phyloP scores from a whole-genome alignment of 1,140 invertebrate species.

The roundworm (Caenorhabditis elegans) region DNA sequence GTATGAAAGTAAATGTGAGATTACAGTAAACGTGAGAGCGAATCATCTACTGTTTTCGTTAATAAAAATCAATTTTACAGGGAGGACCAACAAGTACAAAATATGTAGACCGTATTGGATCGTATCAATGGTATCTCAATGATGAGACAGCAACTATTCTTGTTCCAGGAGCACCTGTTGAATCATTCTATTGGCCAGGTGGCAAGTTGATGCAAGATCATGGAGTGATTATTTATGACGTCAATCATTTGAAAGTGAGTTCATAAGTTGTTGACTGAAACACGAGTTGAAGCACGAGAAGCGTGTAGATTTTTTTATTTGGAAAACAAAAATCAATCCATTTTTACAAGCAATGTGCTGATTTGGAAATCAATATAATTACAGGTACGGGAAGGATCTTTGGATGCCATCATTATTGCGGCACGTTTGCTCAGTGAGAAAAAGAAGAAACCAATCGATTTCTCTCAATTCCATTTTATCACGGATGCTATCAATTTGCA shows the following conservation, averaged over 20 bases:
- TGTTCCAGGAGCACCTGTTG: constrained; percentile 60
- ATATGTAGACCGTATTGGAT: constrained; percentile 60
- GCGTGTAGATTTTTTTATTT: no score
- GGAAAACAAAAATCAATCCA: not conserved
- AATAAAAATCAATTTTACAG: not conserved
- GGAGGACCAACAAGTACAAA: constrained; percentile 63
- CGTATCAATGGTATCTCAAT: constrained; percentile 64
- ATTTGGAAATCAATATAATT: not conserved
- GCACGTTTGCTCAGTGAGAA: constrained; percentile 58
- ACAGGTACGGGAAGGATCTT: constrained; percentile 51
- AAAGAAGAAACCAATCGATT: constrained; percentile 64
- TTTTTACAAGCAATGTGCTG: no score
- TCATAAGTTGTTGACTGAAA: not conserved
- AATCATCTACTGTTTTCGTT: no score
- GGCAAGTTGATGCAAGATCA: constrained; percentile 60
- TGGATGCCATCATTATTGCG: constrained; percentile 62
- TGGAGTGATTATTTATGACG: constrained; percentile 65
- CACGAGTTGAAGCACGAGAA: no score
- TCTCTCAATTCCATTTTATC: constrained; percentile 64
- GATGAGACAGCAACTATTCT: constrained; percentile 65
- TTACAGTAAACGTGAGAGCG: no score
- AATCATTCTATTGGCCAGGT: constrained; percentile 66
- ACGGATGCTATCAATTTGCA: constrained; percentile 66
- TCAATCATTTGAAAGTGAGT: constrained; percentile 64
- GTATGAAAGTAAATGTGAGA: no score